These are phyloP conservation scores for Hedychridium roseum DNA, from an alignment of 2,888 invertebrate species.

Conservation along the genomic window DNA sequence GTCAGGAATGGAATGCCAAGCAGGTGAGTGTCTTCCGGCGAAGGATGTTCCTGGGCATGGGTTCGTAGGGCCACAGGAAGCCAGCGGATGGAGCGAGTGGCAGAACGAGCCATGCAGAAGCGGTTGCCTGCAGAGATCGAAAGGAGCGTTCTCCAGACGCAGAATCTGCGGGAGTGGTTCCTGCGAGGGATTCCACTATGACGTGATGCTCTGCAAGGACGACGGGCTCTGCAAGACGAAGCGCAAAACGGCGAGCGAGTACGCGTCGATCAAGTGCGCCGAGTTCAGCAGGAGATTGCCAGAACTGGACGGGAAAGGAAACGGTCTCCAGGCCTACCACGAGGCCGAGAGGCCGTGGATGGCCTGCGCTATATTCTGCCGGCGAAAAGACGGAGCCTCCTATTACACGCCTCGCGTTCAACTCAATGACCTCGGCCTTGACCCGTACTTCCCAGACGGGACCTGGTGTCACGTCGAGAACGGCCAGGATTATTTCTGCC, in stretches of 20 bases:
- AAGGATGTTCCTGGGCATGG: conserved; percentile 11
- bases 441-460: conserved; percentile 79
- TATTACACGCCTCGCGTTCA: conserved; percentile 81
- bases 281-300: conserved; percentile 71
- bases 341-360: conserved; percentile 79
- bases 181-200: conserved; percentile 72
- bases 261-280: conserved; percentile 72
- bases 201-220: conserved; percentile 75
- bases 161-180: conserved; percentile 68
- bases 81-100: conserved; percentile 75
- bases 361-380: conserved; percentile 82
- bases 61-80: conserved; percentile 45
- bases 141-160: conserved; percentile 69
- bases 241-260: conserved; percentile 66
- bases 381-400: conserved; percentile 70
- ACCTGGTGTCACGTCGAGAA: conserved; percentile 80
- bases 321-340: conserved; percentile 78
- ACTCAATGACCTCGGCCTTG: conserved; percentile 76
- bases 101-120: conserved; percentile 70
- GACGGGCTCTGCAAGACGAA: conserved; percentile 69
- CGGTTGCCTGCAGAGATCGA: conserved; percentile 72
- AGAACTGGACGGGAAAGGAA: conserved; percentile 72
- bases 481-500: conserved; percentile 73
- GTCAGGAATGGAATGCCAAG: conserved; percentile 66
- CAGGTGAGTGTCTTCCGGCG: conserved; percentile 47